Percentiles rank a stretch among this genome's conserved stretches.
These are phyloP conservation scores for Gymnoscelis rufifasciata DNA, from an alignment of 2,888 invertebrate species.

Conservation along the genomic window DNA sequence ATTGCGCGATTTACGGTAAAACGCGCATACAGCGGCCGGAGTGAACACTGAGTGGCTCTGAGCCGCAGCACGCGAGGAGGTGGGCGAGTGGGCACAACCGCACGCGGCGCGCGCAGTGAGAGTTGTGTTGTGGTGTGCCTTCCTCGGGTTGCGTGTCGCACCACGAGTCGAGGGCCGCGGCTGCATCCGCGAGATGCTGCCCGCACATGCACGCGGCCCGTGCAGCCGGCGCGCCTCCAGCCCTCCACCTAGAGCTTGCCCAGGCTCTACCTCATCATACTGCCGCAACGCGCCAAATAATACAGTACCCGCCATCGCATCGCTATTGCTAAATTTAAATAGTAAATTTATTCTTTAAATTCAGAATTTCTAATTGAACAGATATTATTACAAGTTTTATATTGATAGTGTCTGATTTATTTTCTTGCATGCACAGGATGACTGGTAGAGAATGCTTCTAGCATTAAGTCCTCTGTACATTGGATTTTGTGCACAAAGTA, in stretches of 20 bases:
- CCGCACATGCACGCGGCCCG: slow-evolving; percentile 40
- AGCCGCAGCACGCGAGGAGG: slow-evolving; percentile 46
- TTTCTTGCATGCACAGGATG: too few relatives aligned
- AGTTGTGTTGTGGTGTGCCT: slow-evolving; percentile 58
- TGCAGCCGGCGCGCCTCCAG: slow-evolving; percentile 25
- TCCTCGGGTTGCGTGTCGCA: slow-evolving; percentile 45
- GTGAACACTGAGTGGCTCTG: slow-evolving; percentile 56
- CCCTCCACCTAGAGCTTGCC: slow-evolving; percentile 7
- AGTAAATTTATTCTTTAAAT: too few relatives aligned
- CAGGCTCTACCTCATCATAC: slow-evolving; percentile 3
- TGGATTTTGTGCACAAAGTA: too few relatives aligned
- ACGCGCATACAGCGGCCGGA: slow-evolving; percentile 60
- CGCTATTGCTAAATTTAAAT: too few relatives aligned
- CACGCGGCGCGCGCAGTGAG: slow-evolving; percentile 75
- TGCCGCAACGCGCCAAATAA: slow-evolving; percentile 31
- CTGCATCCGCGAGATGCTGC: slow-evolving; percentile 59
- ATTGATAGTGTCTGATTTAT: too few relatives aligned
- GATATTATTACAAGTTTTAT: too few relatives aligned
- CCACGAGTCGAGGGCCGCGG: slow-evolving; percentile 42
- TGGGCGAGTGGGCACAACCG: slow-evolving; percentile 63
- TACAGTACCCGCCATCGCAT: slow-evolving; percentile 19
- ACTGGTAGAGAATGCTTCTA: too few relatives aligned
- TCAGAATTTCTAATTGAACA: too few relatives aligned
- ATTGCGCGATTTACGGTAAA: slow-evolving; percentile 55
- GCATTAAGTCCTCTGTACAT: too few relatives aligned